Percentiles rank a stretch among this genome's conserved stretches.
Evolutionary conservation across 2,888 invertebrate species (phyloP).

Genomic region (Cheilosia pagana): DNA sequence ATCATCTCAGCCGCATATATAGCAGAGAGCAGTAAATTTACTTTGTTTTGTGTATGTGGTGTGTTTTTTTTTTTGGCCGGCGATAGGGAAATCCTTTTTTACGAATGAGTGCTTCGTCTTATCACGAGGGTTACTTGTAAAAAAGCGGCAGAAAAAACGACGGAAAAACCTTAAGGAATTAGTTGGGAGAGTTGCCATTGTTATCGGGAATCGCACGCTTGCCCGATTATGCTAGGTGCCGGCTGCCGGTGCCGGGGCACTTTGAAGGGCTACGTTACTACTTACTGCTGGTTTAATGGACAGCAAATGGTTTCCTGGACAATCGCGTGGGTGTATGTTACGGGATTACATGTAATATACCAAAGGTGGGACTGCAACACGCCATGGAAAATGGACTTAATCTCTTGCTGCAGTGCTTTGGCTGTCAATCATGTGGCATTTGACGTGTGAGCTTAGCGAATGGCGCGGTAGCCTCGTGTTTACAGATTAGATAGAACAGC

Average conservation of each 20-base stretch:
- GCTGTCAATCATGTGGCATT: constrained; percentile 45
- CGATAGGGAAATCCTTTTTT: constrained; percentile 39
- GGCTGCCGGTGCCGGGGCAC: constrained; percentile 39
- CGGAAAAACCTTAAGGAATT: constrained; percentile 25
- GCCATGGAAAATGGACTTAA: constrained; percentile 54
- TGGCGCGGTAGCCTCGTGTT: not conserved
- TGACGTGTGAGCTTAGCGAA: not conserved
- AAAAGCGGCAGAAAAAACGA: not conserved
- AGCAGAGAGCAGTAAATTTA: constrained; percentile 61
- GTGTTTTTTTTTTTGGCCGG: not conserved
- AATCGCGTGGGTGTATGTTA: constrained; percentile 32
- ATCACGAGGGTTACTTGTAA: constrained; percentile 36
- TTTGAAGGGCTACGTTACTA: constrained; percentile 5
- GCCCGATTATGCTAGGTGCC: constrained; percentile 59
- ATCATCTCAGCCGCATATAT: constrained; percentile 58
- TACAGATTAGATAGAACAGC: not conserved
- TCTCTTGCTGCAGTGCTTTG: constrained; percentile 37
- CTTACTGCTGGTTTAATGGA: constrained; percentile 44
- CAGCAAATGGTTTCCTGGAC: constrained; percentile 57
- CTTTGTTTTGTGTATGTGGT: constrained; percentile 40
- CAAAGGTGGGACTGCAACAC: constrained; percentile 32
- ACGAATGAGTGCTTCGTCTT: constrained; percentile 52
- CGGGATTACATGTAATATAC: constrained; percentile 48
- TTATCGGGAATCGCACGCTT: constrained; percentile 71
- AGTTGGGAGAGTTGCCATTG: constrained; percentile 46